Conservation (phyloP, 1,140 invertebrate genomes). For the Hypsibius dujardini region DNA sequence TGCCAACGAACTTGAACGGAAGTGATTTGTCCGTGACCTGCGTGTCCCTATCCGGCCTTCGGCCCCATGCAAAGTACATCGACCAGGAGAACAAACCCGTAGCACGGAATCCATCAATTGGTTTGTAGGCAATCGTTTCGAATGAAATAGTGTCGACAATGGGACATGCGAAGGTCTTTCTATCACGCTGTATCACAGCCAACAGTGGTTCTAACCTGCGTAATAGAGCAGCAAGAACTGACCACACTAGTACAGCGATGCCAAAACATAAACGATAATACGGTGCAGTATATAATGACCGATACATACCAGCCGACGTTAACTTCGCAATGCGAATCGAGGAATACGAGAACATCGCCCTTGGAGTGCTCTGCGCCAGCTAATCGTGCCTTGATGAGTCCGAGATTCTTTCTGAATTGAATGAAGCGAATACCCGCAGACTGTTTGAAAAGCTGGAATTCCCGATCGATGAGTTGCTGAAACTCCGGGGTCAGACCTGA, state of each 20-base stretch:
- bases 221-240: too few species aligned
- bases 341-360: slow-evolving; percentile 76
- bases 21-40: too few species aligned
- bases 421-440: too few species aligned
- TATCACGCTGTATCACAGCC: slow-evolving; percentile 56
- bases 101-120: neutral
- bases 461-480: too few species aligned
- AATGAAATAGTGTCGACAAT: slow-evolving; percentile 82
- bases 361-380: slow-evolving; percentile 71
- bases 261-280: too few species aligned
- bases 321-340: slow-evolving; percentile 93
- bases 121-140: slow-evolving; percentile 57
- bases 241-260: too few species aligned
- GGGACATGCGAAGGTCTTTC: slow-evolving; percentile 60
- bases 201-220: slow-evolving; percentile 61
- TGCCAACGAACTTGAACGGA: too few species aligned
- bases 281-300: too few species aligned
- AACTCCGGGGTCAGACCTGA: too few species aligned
- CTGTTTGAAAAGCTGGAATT: too few species aligned
- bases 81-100: slow-evolving; percentile 4
- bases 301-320: slow-evolving; percentile 57
- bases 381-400: slow-evolving; percentile 64
- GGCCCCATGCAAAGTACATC: slow-evolving; percentile 5
- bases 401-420: slow-evolving; percentile 23
- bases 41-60: neutral